A percentile compares a stretch with the other conserved stretches of the same genome.
phyloP scores from a whole-genome alignment of 2,113 vertebrate genomes.

The Leiothrix lutea region DNA sequence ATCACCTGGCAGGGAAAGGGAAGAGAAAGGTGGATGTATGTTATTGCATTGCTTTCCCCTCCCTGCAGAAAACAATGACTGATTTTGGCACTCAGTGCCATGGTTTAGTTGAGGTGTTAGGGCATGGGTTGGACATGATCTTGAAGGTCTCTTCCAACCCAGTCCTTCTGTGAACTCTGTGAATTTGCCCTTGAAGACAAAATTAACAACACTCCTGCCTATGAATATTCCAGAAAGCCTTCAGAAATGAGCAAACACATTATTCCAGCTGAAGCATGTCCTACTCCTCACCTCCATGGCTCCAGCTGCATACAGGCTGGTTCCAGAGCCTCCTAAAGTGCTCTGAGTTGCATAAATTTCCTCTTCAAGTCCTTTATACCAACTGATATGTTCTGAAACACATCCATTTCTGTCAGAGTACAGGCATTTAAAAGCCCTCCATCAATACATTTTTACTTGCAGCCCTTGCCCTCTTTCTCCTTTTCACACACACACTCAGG shows the following conservation, averaged over 20 bases:
- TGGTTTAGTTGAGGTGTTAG: no score
- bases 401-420: background rate
- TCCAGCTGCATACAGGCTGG: background rate
- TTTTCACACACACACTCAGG: background rate
- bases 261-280: background rate
- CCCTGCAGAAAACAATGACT: background rate
- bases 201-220: background rate
- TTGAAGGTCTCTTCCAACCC: no score
- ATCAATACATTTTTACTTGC: background rate
- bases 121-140: no score
- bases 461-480: background rate
- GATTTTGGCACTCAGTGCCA: background rate
- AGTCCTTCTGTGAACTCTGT: no score
- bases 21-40: background rate
- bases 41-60: background rate
- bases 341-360: background rate
- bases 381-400: background rate
- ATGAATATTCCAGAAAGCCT: background rate
- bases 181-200: background rate
- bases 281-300: background rate
- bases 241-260: background rate
- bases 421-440: background rate
- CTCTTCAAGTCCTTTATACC: background rate
- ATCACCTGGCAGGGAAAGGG: background rate
- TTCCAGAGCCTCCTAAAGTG: background rate